Evolutionary conservation across 1,140 invertebrate genomes (phyloP), one percentile per base, ranked within the genome.

Genomic region (Apocrypta bakeri): DNA sequence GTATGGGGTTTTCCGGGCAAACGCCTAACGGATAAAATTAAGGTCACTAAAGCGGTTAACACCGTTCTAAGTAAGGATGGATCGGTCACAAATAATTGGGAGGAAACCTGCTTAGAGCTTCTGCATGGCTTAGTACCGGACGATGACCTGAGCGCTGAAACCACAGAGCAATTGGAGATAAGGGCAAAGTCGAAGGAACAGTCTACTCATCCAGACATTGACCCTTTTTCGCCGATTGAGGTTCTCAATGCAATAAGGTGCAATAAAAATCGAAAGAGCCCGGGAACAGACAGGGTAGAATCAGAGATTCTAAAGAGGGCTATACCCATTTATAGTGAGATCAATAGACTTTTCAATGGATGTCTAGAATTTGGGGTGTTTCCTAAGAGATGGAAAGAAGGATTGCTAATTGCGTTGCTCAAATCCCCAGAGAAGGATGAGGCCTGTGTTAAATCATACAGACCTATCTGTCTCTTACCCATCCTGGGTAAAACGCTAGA

Each of bases 1-100:
- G 27, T 75, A 11, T 77, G 66, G 61, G 75, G 81, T 2, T 17
- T 61, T 12, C 40, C 66, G 8, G 78, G 78, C 2, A 79, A 79
- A 17, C 4, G 42, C 0, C 12, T 11, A 2, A 25, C 9, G 8
- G 24, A 25, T 0, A 79, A 83, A 25, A 17, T 78, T 6, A 12
- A 8, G 0, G 1, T 40, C 8, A 12, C 21, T 14, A 25, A 24
- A 7, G 33, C 31, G 0, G 14, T 72, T 0, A 72, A 33, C 0
- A 40, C 69, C 1, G n/a, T 56, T 4, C 4, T 72, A 17, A 40
- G 33, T 6, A 37, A 17, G 9, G 37, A 17, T 14, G 33, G 33
- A 0, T 25, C 14, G 8, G 12, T 29, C 11, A 71, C 68, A 0
- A n/a, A 31, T 0, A 71, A 71, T 4, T 71, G 68, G 68, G 17